These are phyloP conservation scores for Drosophila prolongata DNA, from an alignment of 2,888 invertebrate species.

Conservation along the genomic window DNA sequence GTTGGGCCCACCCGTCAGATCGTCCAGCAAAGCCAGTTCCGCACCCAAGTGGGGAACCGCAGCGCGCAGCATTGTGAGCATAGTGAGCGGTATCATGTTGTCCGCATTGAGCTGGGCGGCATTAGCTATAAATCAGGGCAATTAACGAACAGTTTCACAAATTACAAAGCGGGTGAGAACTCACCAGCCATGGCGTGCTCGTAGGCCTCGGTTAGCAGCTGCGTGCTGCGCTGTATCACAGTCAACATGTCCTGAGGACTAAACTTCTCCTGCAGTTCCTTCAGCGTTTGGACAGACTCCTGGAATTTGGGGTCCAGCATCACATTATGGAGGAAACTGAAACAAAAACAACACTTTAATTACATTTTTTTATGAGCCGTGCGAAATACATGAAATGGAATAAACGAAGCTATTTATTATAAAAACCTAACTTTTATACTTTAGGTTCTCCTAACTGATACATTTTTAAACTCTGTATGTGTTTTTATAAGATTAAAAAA, in stretches of 20 bases:
- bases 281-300: constrained; percentile 80
- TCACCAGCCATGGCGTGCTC: constrained; percentile 78
- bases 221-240: constrained; percentile 83
- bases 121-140: constrained; percentile 58
- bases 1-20: constrained; percentile 83
- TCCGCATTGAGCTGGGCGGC: constrained; percentile 82
- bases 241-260: constrained; percentile 84
- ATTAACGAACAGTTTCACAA: not conserved
- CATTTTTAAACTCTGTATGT: no score
- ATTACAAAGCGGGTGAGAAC: not conserved
- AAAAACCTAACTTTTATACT: no score
- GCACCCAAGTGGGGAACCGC: constrained; percentile 84
- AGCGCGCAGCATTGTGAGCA: constrained; percentile 83
- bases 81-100: constrained; percentile 83
- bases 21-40: constrained; percentile 83
- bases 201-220: constrained; percentile 82
- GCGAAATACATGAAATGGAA: no score
- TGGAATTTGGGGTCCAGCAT: constrained; percentile 77
- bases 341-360: not conserved
- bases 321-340: constrained; percentile 73
- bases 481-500: no score
- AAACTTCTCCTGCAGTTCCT: constrained; percentile 83
- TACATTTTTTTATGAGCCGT: not conserved
- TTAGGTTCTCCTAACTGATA: no score
- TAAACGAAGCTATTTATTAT: no score